A percentile compares a stretch with the other conserved stretches of the same genome.
phyloP scores from a whole-genome alignment of 2,888 invertebrate genomes.

The Mantis religiosa region DNA sequence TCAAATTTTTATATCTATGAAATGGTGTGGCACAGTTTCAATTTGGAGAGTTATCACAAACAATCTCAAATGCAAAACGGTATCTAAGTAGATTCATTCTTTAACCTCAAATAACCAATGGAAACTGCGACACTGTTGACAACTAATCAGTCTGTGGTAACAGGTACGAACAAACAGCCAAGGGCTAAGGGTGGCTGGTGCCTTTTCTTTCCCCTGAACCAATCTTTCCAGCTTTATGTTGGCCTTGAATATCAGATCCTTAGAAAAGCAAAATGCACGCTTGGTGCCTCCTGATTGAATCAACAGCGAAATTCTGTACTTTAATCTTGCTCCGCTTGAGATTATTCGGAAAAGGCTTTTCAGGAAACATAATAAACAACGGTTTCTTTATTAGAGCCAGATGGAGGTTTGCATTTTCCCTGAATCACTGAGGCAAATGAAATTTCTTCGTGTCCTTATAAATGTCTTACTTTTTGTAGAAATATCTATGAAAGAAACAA shows the following conservation, averaged over 20 bases:
- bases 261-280: not conserved
- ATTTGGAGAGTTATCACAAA: no score
- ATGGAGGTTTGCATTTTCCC: not conserved
- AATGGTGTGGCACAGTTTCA: no score
- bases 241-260: not conserved
- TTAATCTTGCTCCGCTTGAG: not conserved
- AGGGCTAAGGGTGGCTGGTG: not conserved
- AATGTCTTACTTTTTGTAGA: not conserved
- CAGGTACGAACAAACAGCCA: not conserved
- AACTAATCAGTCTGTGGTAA: not conserved
- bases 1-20: no score
- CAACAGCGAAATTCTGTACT: not conserved
- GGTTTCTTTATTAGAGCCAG: not conserved
- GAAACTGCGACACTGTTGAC: not conserved
- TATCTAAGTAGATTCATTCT: no score
- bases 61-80: no score
- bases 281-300: not conserved
- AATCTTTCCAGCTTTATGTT: not conserved
- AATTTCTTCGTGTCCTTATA: not conserved
- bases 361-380: not conserved
- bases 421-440: not conserved
- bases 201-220: not conserved
- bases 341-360: not conserved
- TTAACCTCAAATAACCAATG: no score
- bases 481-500: no score